Evolutionary conservation across 2,888 invertebrate genomes (phyloP), one percentile per base, ranked within the genome.

Genomic region (Frankliniella intonsa): DNA sequence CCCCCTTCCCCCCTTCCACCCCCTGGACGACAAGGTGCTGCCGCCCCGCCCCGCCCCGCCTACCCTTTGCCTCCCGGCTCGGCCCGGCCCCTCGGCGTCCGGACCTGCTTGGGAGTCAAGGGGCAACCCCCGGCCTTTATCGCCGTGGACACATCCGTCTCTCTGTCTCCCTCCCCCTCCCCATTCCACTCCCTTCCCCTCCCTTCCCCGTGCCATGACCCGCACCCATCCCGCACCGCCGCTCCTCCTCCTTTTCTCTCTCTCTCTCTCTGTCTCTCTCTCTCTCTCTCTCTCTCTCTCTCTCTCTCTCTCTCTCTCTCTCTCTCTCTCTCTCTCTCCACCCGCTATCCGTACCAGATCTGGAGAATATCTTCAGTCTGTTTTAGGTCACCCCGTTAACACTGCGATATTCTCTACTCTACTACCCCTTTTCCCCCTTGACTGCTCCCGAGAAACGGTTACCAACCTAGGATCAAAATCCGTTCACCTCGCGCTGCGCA

Each of bases 131-230:
- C 12, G 25, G 22, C 69, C 69, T 76, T 76, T 76, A 76, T 76
- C 69, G 69, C 69, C 69, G 25, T 25, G 69, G 69, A 76, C 69
- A 76, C 69, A 76, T 76, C 69, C 69, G 69, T 22, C 25, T 22
- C 25, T 12, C 69, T 22, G 12, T 12, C 22, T 22, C 69, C 25
- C 69, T 10, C 25, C 25, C 25, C 69, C 22, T 22, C 69, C 69
- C 69, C 69, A n/a, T 69, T 22, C 22, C 22, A 10, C 65, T 9
- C 65, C 9, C 65, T 9, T n/a, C 3, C 69, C n/a, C 65, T 17
- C 22, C 7, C 69, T 22, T 76, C 7, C 69, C 10, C 69, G 8
- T 8, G 22, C 69, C 69, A 7, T n/a, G n/a, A n/a, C 22, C 69
- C 17, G 11, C 22, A 22, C 55, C 14, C 14, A 12, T 19, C 11